A percentile compares a stretch with the other conserved stretches of the same genome.
Evolutionary conservation across 2,797 vertebrate genomes (phyloP).

Genomic region (Microcaecilia unicolor): DNA sequence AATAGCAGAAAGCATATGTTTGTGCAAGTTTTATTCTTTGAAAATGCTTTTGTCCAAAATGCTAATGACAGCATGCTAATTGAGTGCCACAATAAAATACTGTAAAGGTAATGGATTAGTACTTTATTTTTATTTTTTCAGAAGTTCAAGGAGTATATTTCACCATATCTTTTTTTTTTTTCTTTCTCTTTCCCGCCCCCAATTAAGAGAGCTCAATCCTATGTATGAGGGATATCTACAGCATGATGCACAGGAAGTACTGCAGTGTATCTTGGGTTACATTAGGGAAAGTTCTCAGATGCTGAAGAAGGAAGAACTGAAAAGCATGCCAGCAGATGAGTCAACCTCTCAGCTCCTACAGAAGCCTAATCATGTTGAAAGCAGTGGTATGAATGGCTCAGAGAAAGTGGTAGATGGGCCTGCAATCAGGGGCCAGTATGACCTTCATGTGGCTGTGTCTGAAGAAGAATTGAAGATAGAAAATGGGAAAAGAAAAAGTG

Average conservation of each 20-base stretch:
- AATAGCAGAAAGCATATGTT: too few relatives aligned
- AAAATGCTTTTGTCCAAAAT: too few relatives aligned
- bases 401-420: neutral
- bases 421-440: accelerated
- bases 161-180: neutral
- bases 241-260: conserved; percentile 93
- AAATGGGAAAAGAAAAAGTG: conserved; percentile 83
- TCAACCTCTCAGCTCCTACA: conserved; percentile 20
- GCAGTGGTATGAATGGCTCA: neutral
- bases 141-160: too few relatives aligned
- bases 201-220: conserved; percentile 91
- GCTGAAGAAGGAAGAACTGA: conserved; percentile 70
- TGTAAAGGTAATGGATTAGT: too few relatives aligned
- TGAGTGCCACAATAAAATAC: too few relatives aligned
- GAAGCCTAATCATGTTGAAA: neutral
- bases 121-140: too few relatives aligned
- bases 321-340: conserved; percentile 33
- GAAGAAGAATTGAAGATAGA: conserved; percentile 55
- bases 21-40: too few relatives aligned
- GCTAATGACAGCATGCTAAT: too few relatives aligned
- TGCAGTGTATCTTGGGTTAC: conserved; percentile 90
- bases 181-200: too few relatives aligned
- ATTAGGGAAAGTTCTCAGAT: conserved; percentile 88
- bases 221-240: conserved; percentile 97
- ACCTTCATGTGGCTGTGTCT: conserved; percentile 5